Conservation (phyloP, 2,113 vertebrate genomes). For the Hydrochoerus hydrochaeris region DNA sequence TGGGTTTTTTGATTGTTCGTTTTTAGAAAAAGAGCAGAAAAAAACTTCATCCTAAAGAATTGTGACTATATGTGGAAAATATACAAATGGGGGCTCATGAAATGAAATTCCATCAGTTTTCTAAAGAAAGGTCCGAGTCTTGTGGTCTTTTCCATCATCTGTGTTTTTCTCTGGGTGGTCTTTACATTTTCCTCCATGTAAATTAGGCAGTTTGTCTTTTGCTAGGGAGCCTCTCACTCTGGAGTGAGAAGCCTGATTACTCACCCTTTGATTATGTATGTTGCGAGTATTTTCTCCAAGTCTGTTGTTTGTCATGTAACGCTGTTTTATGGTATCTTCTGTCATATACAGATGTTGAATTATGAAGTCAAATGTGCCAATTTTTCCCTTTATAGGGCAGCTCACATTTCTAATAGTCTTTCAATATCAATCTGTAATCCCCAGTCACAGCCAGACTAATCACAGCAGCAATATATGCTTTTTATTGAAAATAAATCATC, state of each 20-base stretch:
- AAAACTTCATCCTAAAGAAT: conserved; percentile 91
- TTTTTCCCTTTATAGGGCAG: conserved; percentile 21
- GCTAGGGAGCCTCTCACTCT: background rate
- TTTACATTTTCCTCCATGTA: background rate
- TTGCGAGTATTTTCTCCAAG: background rate
- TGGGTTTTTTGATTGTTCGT: background rate
- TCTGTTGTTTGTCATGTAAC: background rate
- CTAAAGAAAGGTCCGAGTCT: background rate
- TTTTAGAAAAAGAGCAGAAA: conserved; percentile 77
- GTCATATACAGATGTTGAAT: conserved; percentile 24
- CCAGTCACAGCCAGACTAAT: conserved; percentile 7
- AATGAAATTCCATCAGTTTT: background rate
- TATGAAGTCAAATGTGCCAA: conserved; percentile 16
- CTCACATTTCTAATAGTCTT: conserved; percentile 51
- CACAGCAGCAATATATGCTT: background rate
- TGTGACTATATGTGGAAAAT: conserved; percentile 79
- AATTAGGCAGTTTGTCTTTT: background rate
- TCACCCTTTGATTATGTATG: background rate
- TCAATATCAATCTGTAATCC: conserved; percentile 34
- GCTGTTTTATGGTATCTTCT: conserved; percentile 21
- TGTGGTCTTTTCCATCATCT: background rate
- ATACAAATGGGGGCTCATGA: background rate
- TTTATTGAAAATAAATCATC: conserved; percentile 71
- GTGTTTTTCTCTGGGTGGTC: background rate
- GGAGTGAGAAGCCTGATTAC: background rate